Conservation (phyloP, 2,888 invertebrate genomes). For the Halocaridina rubra region DNA sequence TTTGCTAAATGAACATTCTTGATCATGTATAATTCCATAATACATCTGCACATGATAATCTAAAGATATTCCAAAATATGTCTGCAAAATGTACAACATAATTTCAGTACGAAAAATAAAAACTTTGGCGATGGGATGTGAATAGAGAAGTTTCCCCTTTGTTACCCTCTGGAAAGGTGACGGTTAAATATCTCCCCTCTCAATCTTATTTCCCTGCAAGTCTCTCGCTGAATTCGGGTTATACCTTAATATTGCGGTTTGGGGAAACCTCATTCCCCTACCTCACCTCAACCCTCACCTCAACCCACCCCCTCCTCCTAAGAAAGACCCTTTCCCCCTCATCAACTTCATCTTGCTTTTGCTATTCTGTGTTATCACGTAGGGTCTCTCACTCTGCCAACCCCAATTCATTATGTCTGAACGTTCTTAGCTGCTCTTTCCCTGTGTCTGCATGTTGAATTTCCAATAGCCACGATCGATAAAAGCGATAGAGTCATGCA, state of each 20-base stretch:
- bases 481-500: not conserved
- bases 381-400: not conserved
- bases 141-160: too few relatives aligned
- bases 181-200: conserved; percentile 7
- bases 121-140: too few relatives aligned
- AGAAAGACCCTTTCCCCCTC: not conserved
- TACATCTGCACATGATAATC: too few relatives aligned
- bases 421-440: not conserved
- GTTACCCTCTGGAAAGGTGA: conserved; percentile 6
- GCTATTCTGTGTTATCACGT: not conserved
- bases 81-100: too few relatives aligned
- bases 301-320: not conserved
- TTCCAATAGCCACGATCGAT: not conserved
- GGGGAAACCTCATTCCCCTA: not conserved
- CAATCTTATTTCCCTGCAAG: conserved; percentile 17
- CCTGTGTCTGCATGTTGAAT: not conserved
- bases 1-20: too few relatives aligned
- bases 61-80: too few relatives aligned
- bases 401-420: not conserved
- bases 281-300: not conserved
- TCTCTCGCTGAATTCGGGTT: conserved; percentile 9
- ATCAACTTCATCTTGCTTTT: not conserved
- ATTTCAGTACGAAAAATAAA: too few relatives aligned
- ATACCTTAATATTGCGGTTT: conserved; percentile 33
- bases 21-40: too few relatives aligned